A percentile compares a stretch with the other conserved stretches of the same genome.
Conservation (phyloP, 2,113 vertebrate genomes). For the Callipepla californica region DNA sequence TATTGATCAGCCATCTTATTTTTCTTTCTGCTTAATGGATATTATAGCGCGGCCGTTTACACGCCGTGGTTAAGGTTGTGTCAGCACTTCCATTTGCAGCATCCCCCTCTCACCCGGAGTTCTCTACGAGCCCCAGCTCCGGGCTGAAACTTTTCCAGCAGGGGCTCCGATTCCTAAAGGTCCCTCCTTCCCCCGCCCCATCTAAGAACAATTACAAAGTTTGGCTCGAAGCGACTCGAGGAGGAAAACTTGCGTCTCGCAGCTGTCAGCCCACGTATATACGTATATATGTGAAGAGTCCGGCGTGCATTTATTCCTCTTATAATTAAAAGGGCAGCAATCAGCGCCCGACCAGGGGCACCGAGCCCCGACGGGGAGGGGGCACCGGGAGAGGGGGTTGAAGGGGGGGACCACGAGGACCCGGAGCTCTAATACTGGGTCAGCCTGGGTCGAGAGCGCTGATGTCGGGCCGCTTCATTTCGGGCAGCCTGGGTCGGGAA, state of each 20-base stretch:
- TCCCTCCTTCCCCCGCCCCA: not conserved
- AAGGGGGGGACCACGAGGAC: not conserved
- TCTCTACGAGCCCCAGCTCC: slow-evolving; percentile 75
- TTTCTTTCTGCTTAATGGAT: slow-evolving; percentile 90
- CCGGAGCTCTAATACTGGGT: not conserved
- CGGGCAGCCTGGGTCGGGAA: not conserved
- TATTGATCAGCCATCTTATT: slow-evolving; percentile 88
- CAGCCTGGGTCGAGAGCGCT: not conserved
- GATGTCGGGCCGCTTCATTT: not conserved
- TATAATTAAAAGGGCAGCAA: not conserved
- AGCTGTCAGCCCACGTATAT: not conserved
- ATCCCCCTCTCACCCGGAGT: slow-evolving; percentile 65
- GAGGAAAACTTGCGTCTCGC: slow-evolving; percentile 11
- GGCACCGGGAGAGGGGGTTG: not conserved
- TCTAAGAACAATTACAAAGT: slow-evolving; percentile 4
- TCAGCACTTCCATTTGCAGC: slow-evolving; percentile 84
- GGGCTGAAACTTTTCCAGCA: slow-evolving; percentile 75
- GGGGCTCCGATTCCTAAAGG: slow-evolving; percentile 35
- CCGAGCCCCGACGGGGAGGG: not conserved
- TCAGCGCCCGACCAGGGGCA: not conserved
- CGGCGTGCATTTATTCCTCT: not conserved
- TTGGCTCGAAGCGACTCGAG: slow-evolving; percentile 35
- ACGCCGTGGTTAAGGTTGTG: slow-evolving; percentile 82
- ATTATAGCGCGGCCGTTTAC: slow-evolving; percentile 85
- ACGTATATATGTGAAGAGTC: not conserved